A percentile compares a stretch with the other conserved stretches of the same genome.
Conservation (phyloP, 2,797 vertebrate genomes). For the Valencia hispanica region DNA sequence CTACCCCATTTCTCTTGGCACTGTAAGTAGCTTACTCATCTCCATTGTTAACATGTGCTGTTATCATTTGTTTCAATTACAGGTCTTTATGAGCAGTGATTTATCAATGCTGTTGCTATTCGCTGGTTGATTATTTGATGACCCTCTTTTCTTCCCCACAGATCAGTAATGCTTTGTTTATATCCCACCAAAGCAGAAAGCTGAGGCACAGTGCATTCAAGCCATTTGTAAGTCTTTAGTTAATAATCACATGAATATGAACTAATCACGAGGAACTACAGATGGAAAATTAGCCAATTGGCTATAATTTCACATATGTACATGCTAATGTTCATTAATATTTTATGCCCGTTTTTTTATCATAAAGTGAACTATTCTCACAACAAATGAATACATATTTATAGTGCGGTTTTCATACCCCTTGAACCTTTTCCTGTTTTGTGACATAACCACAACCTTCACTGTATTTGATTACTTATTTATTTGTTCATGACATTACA, state of each 20-base stretch:
- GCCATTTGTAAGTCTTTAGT: slow-evolving; percentile 10
- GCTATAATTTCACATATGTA: neutral
- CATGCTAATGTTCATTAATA: neutral
- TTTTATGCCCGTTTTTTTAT: neutral
- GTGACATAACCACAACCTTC: neutral
- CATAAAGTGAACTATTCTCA: neutral
- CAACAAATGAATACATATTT: neutral
- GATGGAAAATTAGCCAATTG: neutral
- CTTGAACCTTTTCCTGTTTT: neutral
- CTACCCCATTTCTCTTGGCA: slow-evolving; percentile 26
- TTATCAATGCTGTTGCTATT: slow-evolving; percentile 30
- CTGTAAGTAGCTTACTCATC: slow-evolving; percentile 33
- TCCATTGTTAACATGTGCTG: slow-evolving; percentile 39
- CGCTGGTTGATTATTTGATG: slow-evolving; percentile 26
- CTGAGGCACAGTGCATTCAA: slow-evolving; percentile 7
- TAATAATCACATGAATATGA: neutral
- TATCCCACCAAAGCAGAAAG: slow-evolving; percentile 8
- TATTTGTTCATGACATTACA: too few relatives aligned
- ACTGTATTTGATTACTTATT: neutral
- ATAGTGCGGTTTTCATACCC: neutral
- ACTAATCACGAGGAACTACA: neutral
- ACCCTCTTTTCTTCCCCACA: slow-evolving; percentile 10
- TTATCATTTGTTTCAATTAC: slow-evolving; percentile 56
- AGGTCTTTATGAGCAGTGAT: slow-evolving; percentile 23
- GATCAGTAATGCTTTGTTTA: slow-evolving; percentile 12